Evolutionary conservation across 2,797 vertebrate species (phyloP), one percentile per base, ranked within the genome.

Genomic region (Cyprinodon diabolis): DNA sequence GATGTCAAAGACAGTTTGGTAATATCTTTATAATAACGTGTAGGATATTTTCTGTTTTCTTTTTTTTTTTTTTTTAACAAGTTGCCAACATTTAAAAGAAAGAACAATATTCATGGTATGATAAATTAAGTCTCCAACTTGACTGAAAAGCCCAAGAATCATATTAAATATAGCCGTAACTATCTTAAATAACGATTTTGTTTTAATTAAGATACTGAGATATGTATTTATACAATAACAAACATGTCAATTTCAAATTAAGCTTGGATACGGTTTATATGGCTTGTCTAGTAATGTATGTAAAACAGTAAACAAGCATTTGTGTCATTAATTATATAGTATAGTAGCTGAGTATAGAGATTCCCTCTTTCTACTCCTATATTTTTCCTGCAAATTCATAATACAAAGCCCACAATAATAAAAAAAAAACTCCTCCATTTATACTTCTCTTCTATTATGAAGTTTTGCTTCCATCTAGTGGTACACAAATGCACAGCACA

Each of bases 401-500:
- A 69, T 4, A 47, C 60, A 80, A 62, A 45, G 35, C 66, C 82
- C 35, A 35, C 23, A 21, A 8, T 25, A 55, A 45, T 52, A 17
- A 43, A 43, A 43, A 75, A 69, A 48, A 65, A 63, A 75, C 52
- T 54, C 72, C 78, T 76, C 25, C 4, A 14, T 73, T 21, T 4
- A 1, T 8, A 30, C 1, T 4, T 63, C 23, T 21, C 2, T 4
- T 37, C 6, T 70, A 69, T 58, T 15, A 75, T 57, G 21, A 66
- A 78, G 77, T 73, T 72, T 81, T 75, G 77, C 83, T 82, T 79
- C 80, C 85, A 86, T 75, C 87, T 78, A 70, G 78, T 91, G 91
- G 88, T 82, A 67, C 78, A 87, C 48, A 87, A 72, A 85, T 76
- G 69, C 54, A 87, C 82, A 87, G 58, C 87, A 91, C 84, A 86